phyloP scores from a whole-genome alignment of 2,888 invertebrate species.

The Chalcis sispes region DNA sequence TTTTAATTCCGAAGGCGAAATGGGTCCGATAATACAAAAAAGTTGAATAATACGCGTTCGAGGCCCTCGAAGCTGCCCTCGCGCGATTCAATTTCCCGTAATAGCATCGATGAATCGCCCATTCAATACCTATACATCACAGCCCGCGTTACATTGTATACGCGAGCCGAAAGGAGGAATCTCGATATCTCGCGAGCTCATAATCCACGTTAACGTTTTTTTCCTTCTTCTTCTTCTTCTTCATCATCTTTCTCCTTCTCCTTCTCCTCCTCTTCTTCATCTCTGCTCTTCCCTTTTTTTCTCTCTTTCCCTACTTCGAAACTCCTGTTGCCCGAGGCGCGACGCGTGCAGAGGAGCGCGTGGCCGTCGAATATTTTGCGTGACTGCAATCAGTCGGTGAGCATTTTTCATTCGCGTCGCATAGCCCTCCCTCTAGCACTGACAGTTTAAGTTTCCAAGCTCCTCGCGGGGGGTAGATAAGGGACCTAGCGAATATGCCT shows the following conservation, averaged over 20 bases:
- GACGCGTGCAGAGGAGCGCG: conserved; percentile 8
- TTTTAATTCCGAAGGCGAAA: background rate
- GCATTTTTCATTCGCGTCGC: conserved; percentile 47
- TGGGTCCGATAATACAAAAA: conserved; percentile 7
- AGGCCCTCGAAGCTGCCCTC: background rate
- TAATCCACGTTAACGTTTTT: too few relatives aligned
- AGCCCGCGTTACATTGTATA: background rate
- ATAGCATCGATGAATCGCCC: conserved; percentile 55
- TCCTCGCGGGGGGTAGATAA: conserved; percentile 53
- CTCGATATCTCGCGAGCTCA: too few relatives aligned
- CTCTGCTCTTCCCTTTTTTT: background rate
- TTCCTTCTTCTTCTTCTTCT: too few relatives aligned
- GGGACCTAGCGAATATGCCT: background rate
- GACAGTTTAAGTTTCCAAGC: conserved; percentile 40
- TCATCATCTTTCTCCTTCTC: background rate
- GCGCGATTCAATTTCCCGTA: conserved; percentile 55
- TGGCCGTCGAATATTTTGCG: conserved; percentile 57
- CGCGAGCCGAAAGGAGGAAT: too few relatives aligned
- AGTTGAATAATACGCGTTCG: conserved; percentile 42
- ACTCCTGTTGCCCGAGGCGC: conserved; percentile 16
- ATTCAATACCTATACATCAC: conserved; percentile 51
- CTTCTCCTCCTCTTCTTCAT: background rate
- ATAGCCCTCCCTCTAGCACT: conserved; percentile 6
- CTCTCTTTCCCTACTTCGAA: too few relatives aligned
- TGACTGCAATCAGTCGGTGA: conserved; percentile 60